Conservation (phyloP, 2,888 invertebrate species). For the Drosophila demipolita region DNA sequence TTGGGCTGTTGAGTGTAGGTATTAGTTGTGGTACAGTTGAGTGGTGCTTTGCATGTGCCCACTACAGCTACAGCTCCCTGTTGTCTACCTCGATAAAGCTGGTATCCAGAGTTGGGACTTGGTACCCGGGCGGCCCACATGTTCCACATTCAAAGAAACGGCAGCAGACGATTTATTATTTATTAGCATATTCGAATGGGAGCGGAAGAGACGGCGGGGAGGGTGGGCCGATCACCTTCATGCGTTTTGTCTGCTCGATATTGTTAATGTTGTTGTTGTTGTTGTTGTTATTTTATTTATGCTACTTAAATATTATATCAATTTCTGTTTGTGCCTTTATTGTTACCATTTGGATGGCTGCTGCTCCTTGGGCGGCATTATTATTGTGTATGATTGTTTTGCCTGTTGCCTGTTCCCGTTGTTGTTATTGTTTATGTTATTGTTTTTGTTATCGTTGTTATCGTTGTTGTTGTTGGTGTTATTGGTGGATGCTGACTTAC, state of each 20-base stretch:
- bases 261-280: slow-evolving; percentile 42
- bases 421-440: slow-evolving; percentile 39
- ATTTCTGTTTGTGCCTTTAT: slow-evolving; percentile 75
- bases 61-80: not conserved
- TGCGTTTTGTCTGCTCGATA: slow-evolving; percentile 43
- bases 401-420: slow-evolving; percentile 21
- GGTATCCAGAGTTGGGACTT: slow-evolving; percentile 1
- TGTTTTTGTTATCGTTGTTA: slow-evolving; percentile 20
- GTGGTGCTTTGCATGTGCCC: not conserved
- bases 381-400: slow-evolving; percentile 55
- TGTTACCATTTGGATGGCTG: slow-evolving; percentile 61
- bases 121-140: slow-evolving; percentile 22
- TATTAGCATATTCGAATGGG: slow-evolving; percentile 73
- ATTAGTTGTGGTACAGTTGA: slow-evolving; percentile 10
- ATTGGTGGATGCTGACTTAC: slow-evolving; percentile 54
- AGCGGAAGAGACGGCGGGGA: not conserved
- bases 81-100: not conserved
- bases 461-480: slow-evolving; percentile 28
- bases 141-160: slow-evolving; percentile 71
- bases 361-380: slow-evolving; percentile 47
- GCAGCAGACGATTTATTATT: slow-evolving; percentile 75
- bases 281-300: slow-evolving; percentile 68
- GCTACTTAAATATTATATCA: slow-evolving; percentile 76
- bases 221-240: slow-evolving; percentile 16
- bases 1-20: not conserved